These are phyloP conservation scores for Drosophila anomalata DNA, from an alignment of 2,888 invertebrate genomes.

Conservation along the genomic window DNA sequence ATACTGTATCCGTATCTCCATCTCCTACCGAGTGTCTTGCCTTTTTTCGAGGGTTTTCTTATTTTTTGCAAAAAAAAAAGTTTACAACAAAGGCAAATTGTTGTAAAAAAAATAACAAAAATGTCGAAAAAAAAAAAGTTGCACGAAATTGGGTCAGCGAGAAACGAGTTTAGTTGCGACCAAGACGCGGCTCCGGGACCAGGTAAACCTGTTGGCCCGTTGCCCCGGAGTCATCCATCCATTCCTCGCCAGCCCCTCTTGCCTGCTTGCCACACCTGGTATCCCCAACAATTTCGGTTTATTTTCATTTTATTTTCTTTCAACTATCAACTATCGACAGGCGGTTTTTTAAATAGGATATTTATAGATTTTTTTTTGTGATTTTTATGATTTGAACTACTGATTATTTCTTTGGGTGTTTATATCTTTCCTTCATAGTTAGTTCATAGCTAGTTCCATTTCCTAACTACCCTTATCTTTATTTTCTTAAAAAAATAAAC, in stretches of 20 bases:
- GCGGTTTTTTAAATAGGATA: too few relatives aligned
- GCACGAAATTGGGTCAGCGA: constrained; percentile 71
- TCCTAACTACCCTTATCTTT: too few relatives aligned
- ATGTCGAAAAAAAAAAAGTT: constrained; percentile 68
- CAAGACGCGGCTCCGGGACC: constrained; percentile 33
- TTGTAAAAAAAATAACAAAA: constrained; percentile 46
- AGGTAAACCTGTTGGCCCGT: constrained; percentile 65
- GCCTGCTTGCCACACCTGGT: neutral
- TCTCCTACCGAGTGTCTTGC: neutral
- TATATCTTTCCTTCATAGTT: too few relatives aligned
- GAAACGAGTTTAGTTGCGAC: constrained; percentile 65
- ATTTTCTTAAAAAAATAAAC: too few relatives aligned
- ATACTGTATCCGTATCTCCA: constrained; percentile 3
- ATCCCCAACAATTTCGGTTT: neutral
- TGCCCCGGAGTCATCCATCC: constrained; percentile 24
- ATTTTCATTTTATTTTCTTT: neutral
- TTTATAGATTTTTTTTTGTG: too few relatives aligned
- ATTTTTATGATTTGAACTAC: too few relatives aligned
- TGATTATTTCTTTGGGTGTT: too few relatives aligned
- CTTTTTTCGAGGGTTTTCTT: neutral
- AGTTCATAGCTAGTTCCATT: too few relatives aligned
- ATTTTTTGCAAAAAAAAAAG: constrained; percentile 56
- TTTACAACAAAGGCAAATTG: constrained; percentile 20
- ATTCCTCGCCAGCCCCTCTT: neutral
- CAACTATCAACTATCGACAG: too few relatives aligned